These are phyloP conservation scores for Macrosiphum euphorbiae DNA, from an alignment of 2,888 invertebrate genomes.

Conservation along the genomic window DNA sequence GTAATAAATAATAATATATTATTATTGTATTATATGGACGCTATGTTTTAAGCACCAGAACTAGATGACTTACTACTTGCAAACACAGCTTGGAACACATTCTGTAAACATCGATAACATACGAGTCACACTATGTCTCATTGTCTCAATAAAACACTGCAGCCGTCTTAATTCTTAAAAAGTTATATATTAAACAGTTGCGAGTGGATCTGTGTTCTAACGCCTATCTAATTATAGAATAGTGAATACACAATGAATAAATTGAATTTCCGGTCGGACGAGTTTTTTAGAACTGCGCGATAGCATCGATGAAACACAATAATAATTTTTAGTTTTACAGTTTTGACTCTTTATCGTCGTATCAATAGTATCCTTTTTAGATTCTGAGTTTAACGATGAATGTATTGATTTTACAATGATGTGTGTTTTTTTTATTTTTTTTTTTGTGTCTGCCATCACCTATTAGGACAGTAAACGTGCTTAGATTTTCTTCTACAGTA, in stretches of 20 bases:
- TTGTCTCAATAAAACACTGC: background rate
- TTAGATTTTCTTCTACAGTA: too few species aligned
- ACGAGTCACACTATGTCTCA: background rate
- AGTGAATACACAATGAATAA: background rate
- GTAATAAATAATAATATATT: too few species aligned
- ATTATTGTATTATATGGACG: background rate
- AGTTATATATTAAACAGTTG: background rate
- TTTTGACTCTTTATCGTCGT: background rate
- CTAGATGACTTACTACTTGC: background rate
- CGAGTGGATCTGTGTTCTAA: background rate
- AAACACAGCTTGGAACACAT: too few species aligned
- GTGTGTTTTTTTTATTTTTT: too few species aligned
- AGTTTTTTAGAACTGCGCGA: background rate
- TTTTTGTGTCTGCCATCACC: too few species aligned
- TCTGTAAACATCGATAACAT: background rate
- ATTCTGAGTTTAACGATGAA: too few species aligned
- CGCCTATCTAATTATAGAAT: background rate
- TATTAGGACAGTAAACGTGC: too few species aligned
- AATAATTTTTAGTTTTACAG: background rate
- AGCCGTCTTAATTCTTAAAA: background rate
- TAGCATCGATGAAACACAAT: background rate
- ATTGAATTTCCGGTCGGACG: background rate
- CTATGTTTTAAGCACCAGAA: background rate
- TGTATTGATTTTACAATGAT: too few species aligned
- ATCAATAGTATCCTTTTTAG: background rate